Evolutionary conservation across 2,797 vertebrate species (phyloP).

Genomic region (Parauchenoglanis punctatus): DNA sequence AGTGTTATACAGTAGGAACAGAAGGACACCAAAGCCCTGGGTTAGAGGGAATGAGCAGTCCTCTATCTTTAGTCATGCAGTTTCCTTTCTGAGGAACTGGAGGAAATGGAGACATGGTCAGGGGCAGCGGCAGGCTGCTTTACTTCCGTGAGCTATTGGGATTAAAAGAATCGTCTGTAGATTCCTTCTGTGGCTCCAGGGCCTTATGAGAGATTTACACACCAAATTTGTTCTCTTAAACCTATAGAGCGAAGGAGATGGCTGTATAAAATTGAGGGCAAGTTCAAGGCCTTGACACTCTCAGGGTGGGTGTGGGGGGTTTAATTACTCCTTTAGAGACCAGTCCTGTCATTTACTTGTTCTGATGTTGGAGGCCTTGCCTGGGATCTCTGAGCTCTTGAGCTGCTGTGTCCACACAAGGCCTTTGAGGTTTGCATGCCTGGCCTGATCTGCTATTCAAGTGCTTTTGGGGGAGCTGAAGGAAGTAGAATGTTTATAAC

Average conservation of each 20-base stretch:
- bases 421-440: constrained; percentile 52
- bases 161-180: constrained; percentile 57
- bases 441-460: constrained; percentile 42
- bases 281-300: constrained; percentile 46
- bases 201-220: constrained; percentile 44
- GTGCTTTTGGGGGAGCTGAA: constrained; percentile 36
- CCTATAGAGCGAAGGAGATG: background rate
- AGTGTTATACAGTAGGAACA: constrained; percentile 32
- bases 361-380: constrained; percentile 47
- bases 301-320: constrained; percentile 17
- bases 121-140: constrained; percentile 60
- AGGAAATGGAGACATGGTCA: constrained; percentile 68
- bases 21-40: constrained; percentile 30
- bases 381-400: constrained; percentile 48
- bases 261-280: constrained; percentile 28
- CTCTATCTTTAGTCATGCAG: constrained; percentile 78
- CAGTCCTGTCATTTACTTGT: constrained; percentile 53
- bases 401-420: constrained; percentile 50
- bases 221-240: constrained; percentile 27
- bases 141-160: constrained; percentile 58
- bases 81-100: constrained; percentile 71
- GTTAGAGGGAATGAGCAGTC: constrained; percentile 27
- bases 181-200: constrained; percentile 45
- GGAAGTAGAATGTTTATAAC: constrained; percentile 14
- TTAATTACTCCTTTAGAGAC: constrained; percentile 53